phyloP scores from a whole-genome alignment of 2,113 vertebrate genomes.

The Cranoglanis bouderius region DNA sequence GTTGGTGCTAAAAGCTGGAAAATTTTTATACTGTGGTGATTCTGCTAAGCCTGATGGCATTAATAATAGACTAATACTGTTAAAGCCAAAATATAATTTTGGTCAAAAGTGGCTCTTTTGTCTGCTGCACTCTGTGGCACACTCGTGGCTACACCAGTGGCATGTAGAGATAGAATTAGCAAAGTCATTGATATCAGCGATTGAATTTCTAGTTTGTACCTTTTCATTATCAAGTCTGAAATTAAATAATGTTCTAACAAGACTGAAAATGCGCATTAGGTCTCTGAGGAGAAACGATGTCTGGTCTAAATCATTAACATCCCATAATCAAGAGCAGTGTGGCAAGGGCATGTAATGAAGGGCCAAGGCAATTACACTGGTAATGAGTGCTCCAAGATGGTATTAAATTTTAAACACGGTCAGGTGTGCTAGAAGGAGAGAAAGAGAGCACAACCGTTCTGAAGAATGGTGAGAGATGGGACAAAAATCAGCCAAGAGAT shows the following conservation, averaged over 20 bases:
- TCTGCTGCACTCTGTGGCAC: not conserved
- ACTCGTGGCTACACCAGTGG: not conserved
- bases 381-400: constrained; percentile 49
- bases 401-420: constrained; percentile 50
- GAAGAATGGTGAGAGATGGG: not conserved
- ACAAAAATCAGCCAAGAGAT: not conserved
- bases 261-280: constrained; percentile 25
- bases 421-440: constrained; percentile 32
- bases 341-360: constrained; percentile 51
- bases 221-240: not conserved
- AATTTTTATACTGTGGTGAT: not conserved
- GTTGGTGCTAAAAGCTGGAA: not conserved
- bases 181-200: not conserved
- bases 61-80: not conserved
- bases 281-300: constrained; percentile 6
- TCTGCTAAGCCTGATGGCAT: not conserved
- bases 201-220: constrained; percentile 4
- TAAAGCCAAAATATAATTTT: too few relatives aligned
- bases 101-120: not conserved
- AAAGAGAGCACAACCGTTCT: not conserved
- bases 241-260: constrained; percentile 29
- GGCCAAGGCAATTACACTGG: constrained; percentile 43
- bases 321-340: constrained; percentile 44
- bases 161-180: not conserved
- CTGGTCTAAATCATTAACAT: constrained; percentile 49